Conservation (phyloP, 2,113 vertebrate genomes). For the Hoplias malabaricus region DNA sequence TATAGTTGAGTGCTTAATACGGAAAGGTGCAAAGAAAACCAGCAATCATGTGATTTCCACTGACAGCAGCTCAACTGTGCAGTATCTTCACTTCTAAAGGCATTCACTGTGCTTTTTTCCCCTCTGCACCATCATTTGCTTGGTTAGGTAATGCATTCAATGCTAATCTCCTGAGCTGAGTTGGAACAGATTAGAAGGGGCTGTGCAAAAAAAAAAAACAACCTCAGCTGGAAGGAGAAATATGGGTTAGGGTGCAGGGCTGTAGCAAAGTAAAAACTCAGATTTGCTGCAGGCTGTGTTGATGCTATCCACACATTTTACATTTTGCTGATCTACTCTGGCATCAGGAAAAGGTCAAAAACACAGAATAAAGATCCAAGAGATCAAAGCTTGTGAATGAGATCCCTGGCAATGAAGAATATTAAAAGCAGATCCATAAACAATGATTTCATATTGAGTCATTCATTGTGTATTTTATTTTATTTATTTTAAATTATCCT, state of each 20-base stretch:
- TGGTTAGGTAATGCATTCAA: constrained; percentile 4
- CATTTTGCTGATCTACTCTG: neutral
- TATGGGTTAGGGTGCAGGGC: neutral
- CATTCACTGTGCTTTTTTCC: neutral
- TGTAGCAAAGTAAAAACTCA: neutral
- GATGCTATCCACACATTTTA: no score
- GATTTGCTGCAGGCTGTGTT: neutral
- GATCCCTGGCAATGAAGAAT: no score
- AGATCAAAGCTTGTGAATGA: no score
- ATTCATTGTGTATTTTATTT: no score
- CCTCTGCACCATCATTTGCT: neutral
- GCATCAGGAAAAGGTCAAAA: no score
- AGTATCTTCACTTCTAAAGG: neutral
- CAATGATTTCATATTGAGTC: no score
- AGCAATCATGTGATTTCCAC: constrained; percentile 2
- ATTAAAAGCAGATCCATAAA: no score
- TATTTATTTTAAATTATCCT: no score
- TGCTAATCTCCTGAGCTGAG: constrained; percentile 9
- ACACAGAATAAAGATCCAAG: no score
- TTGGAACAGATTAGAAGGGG: neutral
- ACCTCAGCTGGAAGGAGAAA: neutral
- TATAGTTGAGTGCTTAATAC: constrained; percentile 5
- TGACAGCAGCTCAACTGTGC: neutral
- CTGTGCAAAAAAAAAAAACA: neutral
- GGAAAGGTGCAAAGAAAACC: neutral